phyloP scores from a whole-genome alignment of 1,140 invertebrate species.

The Polyergus mexicanus region DNA sequence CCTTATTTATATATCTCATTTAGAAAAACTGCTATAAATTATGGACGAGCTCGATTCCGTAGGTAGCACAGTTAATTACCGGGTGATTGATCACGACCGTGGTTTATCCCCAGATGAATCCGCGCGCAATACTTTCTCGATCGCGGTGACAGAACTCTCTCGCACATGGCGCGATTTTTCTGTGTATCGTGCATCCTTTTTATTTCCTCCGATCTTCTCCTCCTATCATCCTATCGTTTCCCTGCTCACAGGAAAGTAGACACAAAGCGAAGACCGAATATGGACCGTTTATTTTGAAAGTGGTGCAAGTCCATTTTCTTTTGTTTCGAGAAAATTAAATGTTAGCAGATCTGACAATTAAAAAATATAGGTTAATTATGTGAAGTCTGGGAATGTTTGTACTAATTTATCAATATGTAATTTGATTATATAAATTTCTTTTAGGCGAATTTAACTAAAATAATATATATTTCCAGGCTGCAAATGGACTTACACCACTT shows the following conservation, averaged over 20 bases:
- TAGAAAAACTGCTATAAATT: slow-evolving; percentile 69
- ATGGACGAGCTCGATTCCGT: slow-evolving; percentile 70
- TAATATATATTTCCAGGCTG: no score
- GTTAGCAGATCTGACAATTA: no score
- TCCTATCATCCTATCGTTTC: background rate
- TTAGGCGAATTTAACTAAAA: no score
- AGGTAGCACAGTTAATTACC: slow-evolving; percentile 73
- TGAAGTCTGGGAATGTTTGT: no score
- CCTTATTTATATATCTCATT: slow-evolving; percentile 62
- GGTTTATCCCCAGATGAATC: slow-evolving; percentile 78
- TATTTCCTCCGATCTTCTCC: slow-evolving; percentile 6
- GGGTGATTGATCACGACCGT: slow-evolving; percentile 74
- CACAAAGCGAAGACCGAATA: background rate
- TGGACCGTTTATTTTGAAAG: no score
- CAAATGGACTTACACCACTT: no score
- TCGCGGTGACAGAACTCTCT: slow-evolving; percentile 54
- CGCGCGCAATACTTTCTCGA: slow-evolving; percentile 71
- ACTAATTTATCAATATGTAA: no score
- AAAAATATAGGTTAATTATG: no score
- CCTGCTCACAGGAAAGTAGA: background rate
- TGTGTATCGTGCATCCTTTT: slow-evolving; percentile 6
- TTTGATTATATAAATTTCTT: no score
- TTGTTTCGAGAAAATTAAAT: no score
- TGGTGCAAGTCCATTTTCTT: no score
- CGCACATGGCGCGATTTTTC: slow-evolving; percentile 65